Conservation (phyloP, 2,797 vertebrate species). For the Apogon hyalosoma region DNA sequence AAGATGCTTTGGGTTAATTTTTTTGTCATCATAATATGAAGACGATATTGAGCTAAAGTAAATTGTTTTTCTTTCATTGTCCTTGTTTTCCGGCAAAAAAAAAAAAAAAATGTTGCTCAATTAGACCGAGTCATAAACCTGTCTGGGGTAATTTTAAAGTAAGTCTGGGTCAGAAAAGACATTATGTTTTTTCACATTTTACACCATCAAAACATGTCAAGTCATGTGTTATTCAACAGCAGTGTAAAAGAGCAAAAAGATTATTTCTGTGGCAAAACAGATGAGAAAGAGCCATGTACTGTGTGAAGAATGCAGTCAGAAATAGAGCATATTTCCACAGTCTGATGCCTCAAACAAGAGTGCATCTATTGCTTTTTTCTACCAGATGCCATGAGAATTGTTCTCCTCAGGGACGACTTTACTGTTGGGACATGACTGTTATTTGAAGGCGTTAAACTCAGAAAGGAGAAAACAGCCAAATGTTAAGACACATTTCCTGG, state of each 20-base stretch:
- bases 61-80: constrained; percentile 4
- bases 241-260: constrained; percentile 3
- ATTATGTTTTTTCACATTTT: constrained; percentile 28
- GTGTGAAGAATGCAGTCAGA: background rate
- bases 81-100: constrained; percentile 10
- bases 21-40: constrained; percentile 12
- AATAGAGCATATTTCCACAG: constrained; percentile 5
- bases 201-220: constrained; percentile 14
- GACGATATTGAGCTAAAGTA: background rate
- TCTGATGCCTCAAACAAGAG: constrained; percentile 24
- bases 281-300: background rate
- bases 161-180: constrained; percentile 12
- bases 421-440: constrained; percentile 8
- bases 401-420: constrained; percentile 18
- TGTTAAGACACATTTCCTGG: constrained; percentile 13
- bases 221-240: constrained; percentile 12
- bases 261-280: constrained; percentile 11
- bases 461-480: constrained; percentile 9
- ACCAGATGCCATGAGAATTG: constrained; percentile 9
- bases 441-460: constrained; percentile 19
- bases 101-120: background rate
- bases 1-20: background rate
- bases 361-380: constrained; percentile 1
- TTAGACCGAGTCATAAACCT: background rate
- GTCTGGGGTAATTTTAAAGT: constrained; percentile 30